A percentile compares a stretch with the other conserved stretches of the same genome.
Evolutionary conservation across 2,888 invertebrate species (phyloP).

Genomic region (Tinea trinotella): DNA sequence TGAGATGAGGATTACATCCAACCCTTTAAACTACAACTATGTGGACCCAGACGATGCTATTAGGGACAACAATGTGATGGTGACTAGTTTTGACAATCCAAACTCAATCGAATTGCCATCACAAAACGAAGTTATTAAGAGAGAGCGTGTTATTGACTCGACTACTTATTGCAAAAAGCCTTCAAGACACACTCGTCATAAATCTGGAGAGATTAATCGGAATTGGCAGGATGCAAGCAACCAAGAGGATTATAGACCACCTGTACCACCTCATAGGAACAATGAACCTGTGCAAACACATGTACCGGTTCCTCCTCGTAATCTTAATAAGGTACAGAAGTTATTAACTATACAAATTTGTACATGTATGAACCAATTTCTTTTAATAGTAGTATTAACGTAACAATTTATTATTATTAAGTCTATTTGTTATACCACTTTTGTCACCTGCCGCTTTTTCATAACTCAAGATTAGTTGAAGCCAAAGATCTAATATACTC

Average conservation of each 20-base stretch:
- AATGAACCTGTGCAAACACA: conserved; percentile 67
- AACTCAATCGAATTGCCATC: conserved; percentile 80
- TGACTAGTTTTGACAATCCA: conserved; percentile 82
- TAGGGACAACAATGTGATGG: conserved; percentile 64
- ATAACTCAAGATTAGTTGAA: too few species aligned
- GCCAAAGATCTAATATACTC: too few species aligned
- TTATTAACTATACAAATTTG: too few species aligned
- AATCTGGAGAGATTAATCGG: conserved; percentile 47
- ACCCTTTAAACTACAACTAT: conserved; percentile 81
- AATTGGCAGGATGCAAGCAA: conserved; percentile 47
- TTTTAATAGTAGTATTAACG: too few species aligned
- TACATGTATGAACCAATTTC: too few species aligned
- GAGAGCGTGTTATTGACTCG: conserved; percentile 69
- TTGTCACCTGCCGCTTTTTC: too few species aligned
- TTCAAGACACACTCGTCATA: conserved; percentile 43
- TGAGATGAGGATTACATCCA: conserved; percentile 83
- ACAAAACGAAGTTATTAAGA: conserved; percentile 40
- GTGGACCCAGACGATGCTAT: conserved; percentile 77
- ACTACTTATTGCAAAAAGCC: conserved; percentile 81
- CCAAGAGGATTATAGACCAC: conserved; percentile 81
- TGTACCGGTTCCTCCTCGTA: conserved; percentile 51
- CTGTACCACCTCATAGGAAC: conserved; percentile 90
- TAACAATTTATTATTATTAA: too few species aligned
- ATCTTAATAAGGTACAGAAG: conserved; percentile 54
- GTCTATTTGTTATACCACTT: too few species aligned